Percentiles rank a stretch among this genome's conserved stretches.
These are phyloP conservation scores for Heliconius aoede DNA, from an alignment of 2,888 invertebrate species.

Conservation along the genomic window DNA sequence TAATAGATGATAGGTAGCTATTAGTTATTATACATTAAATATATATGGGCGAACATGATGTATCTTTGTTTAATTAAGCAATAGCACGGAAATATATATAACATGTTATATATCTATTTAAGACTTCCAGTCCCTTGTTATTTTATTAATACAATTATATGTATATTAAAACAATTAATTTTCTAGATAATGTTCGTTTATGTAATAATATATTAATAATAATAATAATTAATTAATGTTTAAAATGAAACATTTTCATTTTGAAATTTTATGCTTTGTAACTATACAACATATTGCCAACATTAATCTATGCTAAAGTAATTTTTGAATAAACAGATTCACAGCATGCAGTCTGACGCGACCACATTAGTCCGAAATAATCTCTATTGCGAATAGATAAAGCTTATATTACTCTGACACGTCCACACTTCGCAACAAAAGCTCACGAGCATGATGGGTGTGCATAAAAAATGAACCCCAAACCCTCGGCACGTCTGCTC, in stretches of 20 bases:
- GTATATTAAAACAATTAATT: too few species aligned
- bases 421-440: neutral
- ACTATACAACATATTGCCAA: slow-evolving; percentile 33
- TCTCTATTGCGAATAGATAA: neutral
- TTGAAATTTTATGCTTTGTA: neutral
- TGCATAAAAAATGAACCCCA: slow-evolving; percentile 69
- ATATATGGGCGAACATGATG: neutral
- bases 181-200: too few species aligned
- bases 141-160: too few species aligned
- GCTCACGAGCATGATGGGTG: slow-evolving; percentile 52
- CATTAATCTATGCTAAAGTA: slow-evolving; percentile 32
- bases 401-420: neutral
- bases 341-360: slow-evolving; percentile 42
- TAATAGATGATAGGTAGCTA: too few species aligned
- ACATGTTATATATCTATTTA: too few species aligned
- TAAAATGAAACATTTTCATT: too few species aligned
- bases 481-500: slow-evolving; percentile 55
- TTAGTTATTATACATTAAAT: too few species aligned
- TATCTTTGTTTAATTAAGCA: neutral
- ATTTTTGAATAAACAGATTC: slow-evolving; percentile 37
- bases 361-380: neutral
- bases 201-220: too few species aligned
- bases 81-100: too few species aligned
- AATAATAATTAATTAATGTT: neutral
- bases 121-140: too few species aligned